These are phyloP conservation scores for Alloscopus bannaensis DNA, from an alignment of 2,888 invertebrate genomes.

Conservation along the genomic window DNA sequence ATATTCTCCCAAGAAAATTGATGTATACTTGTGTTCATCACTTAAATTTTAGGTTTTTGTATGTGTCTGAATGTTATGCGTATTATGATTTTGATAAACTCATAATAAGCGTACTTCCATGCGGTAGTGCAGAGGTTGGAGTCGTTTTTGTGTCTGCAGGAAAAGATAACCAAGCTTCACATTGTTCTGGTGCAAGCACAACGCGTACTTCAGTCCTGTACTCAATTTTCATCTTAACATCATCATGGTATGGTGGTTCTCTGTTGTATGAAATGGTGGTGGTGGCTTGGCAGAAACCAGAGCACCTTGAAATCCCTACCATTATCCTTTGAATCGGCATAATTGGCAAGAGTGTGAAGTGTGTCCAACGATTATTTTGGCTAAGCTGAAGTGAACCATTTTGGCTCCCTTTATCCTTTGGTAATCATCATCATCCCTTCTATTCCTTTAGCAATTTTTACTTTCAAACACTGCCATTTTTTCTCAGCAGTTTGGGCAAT, in stretches of 20 bases:
- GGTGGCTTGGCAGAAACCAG: slow-evolving; percentile 45
- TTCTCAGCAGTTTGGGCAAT: not conserved
- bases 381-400: not conserved
- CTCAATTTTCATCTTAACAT: too few species aligned
- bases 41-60: too few species aligned
- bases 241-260: not conserved
- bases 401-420: slow-evolving; percentile 12
- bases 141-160: too few species aligned
- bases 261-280: not conserved
- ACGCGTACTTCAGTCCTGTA: too few species aligned
- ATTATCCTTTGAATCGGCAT: slow-evolving; percentile 43
- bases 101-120: too few species aligned
- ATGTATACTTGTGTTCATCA: too few species aligned
- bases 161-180: too few species aligned
- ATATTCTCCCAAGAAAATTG: too few species aligned
- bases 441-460: not conserved
- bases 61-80: too few species aligned
- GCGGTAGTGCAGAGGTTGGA: too few species aligned
- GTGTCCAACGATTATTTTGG: slow-evolving; percentile 24
- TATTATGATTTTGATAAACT: too few species aligned
- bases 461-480: slow-evolving; percentile 13
- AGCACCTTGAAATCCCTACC: slow-evolving; percentile 59
- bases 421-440: not conserved
- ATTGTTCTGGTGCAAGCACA: too few species aligned
- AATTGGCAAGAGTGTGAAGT: slow-evolving; percentile 49